Conservation (phyloP, 2,113 vertebrate genomes). For the Pogonocichla stellata region DNA sequence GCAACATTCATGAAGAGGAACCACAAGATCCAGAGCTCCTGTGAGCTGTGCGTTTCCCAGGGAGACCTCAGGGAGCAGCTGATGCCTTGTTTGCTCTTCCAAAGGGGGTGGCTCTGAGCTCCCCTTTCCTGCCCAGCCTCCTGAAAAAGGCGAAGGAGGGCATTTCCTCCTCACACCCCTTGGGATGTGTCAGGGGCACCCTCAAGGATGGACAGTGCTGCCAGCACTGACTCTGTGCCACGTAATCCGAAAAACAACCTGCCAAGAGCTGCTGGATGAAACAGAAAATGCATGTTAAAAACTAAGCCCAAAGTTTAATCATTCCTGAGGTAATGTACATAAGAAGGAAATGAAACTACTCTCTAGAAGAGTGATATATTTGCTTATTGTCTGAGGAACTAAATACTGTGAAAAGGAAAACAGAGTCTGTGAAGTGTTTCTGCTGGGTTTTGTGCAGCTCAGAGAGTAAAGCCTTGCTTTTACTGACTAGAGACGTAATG, state of each 20-base stretch:
- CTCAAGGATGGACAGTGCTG: rapidly evolving
- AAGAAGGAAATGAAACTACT: not conserved
- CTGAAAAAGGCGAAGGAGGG: not conserved
- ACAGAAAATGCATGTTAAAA: not conserved
- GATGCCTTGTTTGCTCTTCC: not conserved
- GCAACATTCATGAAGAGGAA: not conserved
- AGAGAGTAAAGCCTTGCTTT: not conserved
- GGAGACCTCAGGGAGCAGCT: not conserved
- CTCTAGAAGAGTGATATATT: not conserved
- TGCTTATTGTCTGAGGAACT: not conserved
- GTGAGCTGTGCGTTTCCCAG: not conserved
- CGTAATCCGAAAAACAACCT: not conserved
- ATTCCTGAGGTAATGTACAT: not conserved
- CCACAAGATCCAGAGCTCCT: not conserved
- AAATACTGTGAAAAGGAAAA: not conserved
- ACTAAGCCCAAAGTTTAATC: not conserved
- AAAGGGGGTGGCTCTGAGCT: not conserved
- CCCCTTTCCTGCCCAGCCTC: not conserved
- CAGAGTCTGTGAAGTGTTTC: not conserved
- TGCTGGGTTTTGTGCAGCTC: not conserved
- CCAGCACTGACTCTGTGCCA: not conserved
- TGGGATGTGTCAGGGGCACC: not conserved
- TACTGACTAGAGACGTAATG: not conserved
- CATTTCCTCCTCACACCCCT: not conserved
- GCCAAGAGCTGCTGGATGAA: not conserved